Evolutionary conservation across 2,888 invertebrate genomes (phyloP), one percentile per base, ranked within the genome.

Genomic region (Nebria brevicollis): DNA sequence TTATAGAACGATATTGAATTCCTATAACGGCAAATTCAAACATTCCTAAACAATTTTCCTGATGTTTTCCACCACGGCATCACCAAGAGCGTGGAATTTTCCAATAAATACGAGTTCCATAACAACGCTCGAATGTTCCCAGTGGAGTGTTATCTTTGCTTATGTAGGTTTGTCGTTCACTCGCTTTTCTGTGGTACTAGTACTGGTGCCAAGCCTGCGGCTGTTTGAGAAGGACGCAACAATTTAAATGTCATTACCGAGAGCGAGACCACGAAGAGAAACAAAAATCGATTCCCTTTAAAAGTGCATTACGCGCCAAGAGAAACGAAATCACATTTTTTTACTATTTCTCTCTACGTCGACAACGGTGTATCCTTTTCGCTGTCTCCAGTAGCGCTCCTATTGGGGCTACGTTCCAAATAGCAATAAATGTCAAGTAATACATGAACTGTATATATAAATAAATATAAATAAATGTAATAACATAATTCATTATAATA

Each of bases 191-290:
- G 54, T 54, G 13, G 54, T 54, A 13, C 13, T 54, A 13, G 54
- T 13, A 13, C 54, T 54, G 54, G 54, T 54, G 54, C 54, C 54
- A 54, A 54, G 54, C 54, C 54, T 13, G 54, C 54, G 54, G 54
- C 54, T 54, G 54, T 54, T 54, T 54, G 54, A 54, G 54, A 54
- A 70, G 34, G 70, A 72, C 70, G 80, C 80, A 75, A 75, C 80
- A 80, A 80, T 80, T 80, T 75, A 80, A 80, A 80, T 80, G 80
- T 80, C 80, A 66, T 80, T 80, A 80, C 80, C 75, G 80, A 78
- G 73, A 72, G 73, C 77, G 70, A 42, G 68, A 42, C 42, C 73
- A 8, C 41, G 73, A 73, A 41, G 65, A 20, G 41, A 64, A 41
- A 72, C 75, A 75, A 75, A 75, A 75, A 80, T 80, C 80, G 80